Base-by-base conservation (phyloP, 2,797 vertebrate species). In the Zenarchopterus dispar region DNA sequence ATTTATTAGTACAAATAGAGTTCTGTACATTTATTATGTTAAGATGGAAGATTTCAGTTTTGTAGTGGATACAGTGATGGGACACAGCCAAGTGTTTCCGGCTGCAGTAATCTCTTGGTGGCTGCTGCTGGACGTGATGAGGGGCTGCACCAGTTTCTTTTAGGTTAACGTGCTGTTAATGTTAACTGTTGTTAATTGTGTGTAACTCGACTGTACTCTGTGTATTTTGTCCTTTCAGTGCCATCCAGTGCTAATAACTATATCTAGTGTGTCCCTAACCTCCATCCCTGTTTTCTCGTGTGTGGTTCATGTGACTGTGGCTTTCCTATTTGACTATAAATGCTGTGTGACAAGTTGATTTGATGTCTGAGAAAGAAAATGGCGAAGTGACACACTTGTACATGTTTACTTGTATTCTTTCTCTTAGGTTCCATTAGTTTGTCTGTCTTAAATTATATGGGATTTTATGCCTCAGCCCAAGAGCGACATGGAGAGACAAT, bases 321-420 rank as follows among this genome's bases (percentile, higher is more conserved):
- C 89, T 90, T 72, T 90, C 84, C 92, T 85, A 10, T 75, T 82
- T 85, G 74, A 84, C 67, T 86, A 65, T 62, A 75, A 91, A 84
- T 84, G 67, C 61, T 82, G 70, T 89, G 63, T 90, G 65, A 76
- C 67, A 67, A 44, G 70, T 69, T 81, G 46, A 79, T 86, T 84
- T 81, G 56, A 82, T 91, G 76, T 84, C 56, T 90, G 45, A 83
- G 49, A 79, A 88, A 70, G 53, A 82, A 80, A 87, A 87, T 90
- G 78, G 42, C 73, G 82, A 87, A 88, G 84, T 94, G 89, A 85
- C 90, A 84, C 81, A 89, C 68, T 77, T 93, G 92, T 95, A 93
- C 94, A 95, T 93, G 94, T 97, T 98, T 93, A 96, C 94, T 93
- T 98, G 96, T 98, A 96, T 97, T 98, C 95, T 98, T 99, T 97